phyloP scores from a whole-genome alignment of 2,113 vertebrate genomes.

The Micromys minutus region DNA sequence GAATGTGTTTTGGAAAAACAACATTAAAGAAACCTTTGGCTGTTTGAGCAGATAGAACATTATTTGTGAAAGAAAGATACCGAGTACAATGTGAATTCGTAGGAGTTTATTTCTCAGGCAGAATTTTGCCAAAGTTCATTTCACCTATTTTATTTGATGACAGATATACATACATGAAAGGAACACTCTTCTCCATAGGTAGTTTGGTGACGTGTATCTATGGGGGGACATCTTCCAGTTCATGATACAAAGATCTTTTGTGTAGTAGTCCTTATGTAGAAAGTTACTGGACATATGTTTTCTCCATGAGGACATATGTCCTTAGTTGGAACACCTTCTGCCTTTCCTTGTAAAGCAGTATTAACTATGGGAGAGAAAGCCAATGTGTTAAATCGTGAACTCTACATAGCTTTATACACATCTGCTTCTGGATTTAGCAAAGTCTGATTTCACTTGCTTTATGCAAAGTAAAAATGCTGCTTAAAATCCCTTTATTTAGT shows the following conservation, averaged over 20 bases:
- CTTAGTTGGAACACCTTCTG: neutral
- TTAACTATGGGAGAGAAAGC: neutral
- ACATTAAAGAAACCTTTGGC: neutral
- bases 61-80: neutral
- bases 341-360: neutral
- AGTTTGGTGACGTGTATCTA: neutral
- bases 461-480: neutral
- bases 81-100: neutral
- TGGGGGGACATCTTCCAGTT: neutral
- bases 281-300: no score
- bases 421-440: neutral
- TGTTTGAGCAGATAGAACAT: neutral
- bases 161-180: neutral
- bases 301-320: neutral
- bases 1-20: neutral
- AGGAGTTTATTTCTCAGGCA: neutral
- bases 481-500: no score
- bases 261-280: neutral
- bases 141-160: neutral
- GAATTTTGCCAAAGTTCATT: neutral
- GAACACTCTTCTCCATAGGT: neutral
- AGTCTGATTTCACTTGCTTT: neutral
- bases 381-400: neutral
- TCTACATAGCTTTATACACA: neutral
- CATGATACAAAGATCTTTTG: neutral